These are phyloP conservation scores for Samia ricini DNA, from an alignment of 1,140 invertebrate genomes.

Conservation along the genomic window DNA sequence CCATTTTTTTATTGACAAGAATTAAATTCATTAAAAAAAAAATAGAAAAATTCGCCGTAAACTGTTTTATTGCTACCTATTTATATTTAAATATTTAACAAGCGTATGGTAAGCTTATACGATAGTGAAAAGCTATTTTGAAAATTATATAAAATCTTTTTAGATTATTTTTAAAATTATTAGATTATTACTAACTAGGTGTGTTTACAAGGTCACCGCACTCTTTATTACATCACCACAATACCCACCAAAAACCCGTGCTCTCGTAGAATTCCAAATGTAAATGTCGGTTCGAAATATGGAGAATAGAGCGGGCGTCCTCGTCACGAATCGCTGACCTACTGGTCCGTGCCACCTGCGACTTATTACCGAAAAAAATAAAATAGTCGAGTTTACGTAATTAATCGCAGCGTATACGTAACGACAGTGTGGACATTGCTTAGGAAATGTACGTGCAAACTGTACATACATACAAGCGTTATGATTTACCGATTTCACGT, in stretches of 20 bases:
- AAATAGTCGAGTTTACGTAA: conserved; percentile 34
- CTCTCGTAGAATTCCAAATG: conserved; percentile 21
- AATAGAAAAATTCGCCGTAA: no score
- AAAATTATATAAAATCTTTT: no score
- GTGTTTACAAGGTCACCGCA: not conserved
- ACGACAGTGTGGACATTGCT: conserved; percentile 16
- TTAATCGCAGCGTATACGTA: conserved; percentile 17
- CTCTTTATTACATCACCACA: conserved; percentile 4
- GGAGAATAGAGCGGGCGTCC: conserved; percentile 27
- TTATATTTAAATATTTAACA: no score
- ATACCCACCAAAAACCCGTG: not conserved
- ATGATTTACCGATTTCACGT: conserved; percentile 11
- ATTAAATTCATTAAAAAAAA: no score
- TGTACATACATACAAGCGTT: conserved; percentile 8
- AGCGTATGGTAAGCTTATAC: no score
- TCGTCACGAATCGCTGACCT: conserved; percentile 37
- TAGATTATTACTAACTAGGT: not conserved
- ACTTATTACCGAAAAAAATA: conserved; percentile 21
- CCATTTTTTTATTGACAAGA: no score
- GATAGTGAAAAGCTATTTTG: no score
- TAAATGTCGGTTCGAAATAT: conserved; percentile 36
- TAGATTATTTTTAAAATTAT: not conserved
- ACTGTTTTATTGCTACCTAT: no score
- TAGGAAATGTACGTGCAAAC: conserved; percentile 20
- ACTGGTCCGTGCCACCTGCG: conserved; percentile 27